Evolutionary conservation across 1,140 invertebrate species (phyloP).

Genomic region (Sitodiplosis mosellana): DNA sequence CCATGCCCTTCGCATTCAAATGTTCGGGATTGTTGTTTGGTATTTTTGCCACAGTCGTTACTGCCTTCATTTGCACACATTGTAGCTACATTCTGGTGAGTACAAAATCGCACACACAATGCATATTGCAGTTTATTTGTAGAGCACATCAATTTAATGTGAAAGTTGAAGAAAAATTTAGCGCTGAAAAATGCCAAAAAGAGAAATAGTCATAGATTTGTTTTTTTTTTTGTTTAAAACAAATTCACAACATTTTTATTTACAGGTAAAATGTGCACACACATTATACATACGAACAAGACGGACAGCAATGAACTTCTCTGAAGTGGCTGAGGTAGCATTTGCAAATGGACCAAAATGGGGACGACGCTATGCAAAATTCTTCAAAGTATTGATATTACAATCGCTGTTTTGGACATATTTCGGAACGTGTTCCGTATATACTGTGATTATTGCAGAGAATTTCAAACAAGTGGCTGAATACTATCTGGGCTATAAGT

Average conservation of each 20-base stretch:
- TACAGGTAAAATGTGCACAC: conserved; percentile 63
- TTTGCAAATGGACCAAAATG: conserved; percentile 50
- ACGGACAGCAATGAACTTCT: conserved; percentile 52
- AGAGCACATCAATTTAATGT: no score
- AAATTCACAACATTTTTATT: conserved; percentile 4
- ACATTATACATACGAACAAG: conserved; percentile 49
- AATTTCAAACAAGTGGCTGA: conserved; percentile 47
- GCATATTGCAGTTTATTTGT: background rate
- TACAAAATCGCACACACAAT: conserved; percentile 11
- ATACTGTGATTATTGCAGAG: conserved; percentile 57
- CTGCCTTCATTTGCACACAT: conserved; percentile 68
- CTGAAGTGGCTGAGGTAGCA: conserved; percentile 56
- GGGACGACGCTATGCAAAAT: conserved; percentile 35
- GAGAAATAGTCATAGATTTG: background rate
- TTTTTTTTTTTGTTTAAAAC: no score
- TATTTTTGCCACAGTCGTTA: conserved; percentile 56
- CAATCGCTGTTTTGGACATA: conserved; percentile 57
- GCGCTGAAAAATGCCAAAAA: background rate
- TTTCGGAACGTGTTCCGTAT: conserved; percentile 66
- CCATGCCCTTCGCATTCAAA: conserved; percentile 74
- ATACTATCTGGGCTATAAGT: conserved; percentile 26
- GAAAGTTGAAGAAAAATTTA: no score
- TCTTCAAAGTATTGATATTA: conserved; percentile 43
- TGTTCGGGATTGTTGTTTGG: conserved; percentile 59
- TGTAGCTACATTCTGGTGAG: conserved; percentile 70